These are phyloP conservation scores for Drosophila mayri DNA, from an alignment of 1,140 invertebrate genomes.

Conservation along the genomic window DNA sequence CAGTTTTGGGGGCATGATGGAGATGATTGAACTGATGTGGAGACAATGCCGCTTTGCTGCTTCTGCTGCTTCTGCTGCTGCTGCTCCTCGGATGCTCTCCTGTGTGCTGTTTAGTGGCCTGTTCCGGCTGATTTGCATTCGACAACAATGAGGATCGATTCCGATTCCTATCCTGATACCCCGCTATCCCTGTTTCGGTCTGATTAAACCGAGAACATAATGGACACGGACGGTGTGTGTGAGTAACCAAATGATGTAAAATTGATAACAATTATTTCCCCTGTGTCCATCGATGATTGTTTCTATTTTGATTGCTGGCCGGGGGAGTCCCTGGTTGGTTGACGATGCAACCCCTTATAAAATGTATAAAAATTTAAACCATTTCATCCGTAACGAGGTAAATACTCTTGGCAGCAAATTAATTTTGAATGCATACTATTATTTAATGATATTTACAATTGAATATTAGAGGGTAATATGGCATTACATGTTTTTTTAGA, in stretches of 20 bases:
- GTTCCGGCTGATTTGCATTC: slow-evolving; percentile 71
- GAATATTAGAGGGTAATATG: not conserved
- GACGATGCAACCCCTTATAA: too few relatives aligned
- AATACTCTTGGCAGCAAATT: slow-evolving; percentile 43
- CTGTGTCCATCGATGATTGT: slow-evolving; percentile 46
- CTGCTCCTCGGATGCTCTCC: slow-evolving; percentile 16
- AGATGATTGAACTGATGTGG: slow-evolving; percentile 14
- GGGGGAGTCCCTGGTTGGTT: too few relatives aligned
- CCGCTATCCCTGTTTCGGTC: slow-evolving; percentile 5
- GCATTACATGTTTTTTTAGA: not conserved
- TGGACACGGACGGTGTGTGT: slow-evolving; percentile 27
- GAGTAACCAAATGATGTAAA: slow-evolving; percentile 62
- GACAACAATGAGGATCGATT: slow-evolving; percentile 61
- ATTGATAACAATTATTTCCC: slow-evolving; percentile 70
- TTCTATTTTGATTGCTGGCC: slow-evolving; percentile 51
- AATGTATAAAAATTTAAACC: too few relatives aligned
- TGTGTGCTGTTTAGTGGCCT: slow-evolving; percentile 63
- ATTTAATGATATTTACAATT: not conserved
- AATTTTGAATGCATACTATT: slow-evolving; percentile 12
- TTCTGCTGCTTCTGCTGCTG: not conserved
- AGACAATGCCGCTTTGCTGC: slow-evolving; percentile 28
- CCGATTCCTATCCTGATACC: slow-evolving; percentile 26
- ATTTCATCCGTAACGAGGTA: slow-evolving; percentile 46
- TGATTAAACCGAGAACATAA: slow-evolving; percentile 47
- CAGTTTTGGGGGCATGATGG: slow-evolving; percentile 4